These are phyloP conservation scores for Phrynocephalus versicolor DNA, from an alignment of 2,113 vertebrate species.

Conservation along the genomic window DNA sequence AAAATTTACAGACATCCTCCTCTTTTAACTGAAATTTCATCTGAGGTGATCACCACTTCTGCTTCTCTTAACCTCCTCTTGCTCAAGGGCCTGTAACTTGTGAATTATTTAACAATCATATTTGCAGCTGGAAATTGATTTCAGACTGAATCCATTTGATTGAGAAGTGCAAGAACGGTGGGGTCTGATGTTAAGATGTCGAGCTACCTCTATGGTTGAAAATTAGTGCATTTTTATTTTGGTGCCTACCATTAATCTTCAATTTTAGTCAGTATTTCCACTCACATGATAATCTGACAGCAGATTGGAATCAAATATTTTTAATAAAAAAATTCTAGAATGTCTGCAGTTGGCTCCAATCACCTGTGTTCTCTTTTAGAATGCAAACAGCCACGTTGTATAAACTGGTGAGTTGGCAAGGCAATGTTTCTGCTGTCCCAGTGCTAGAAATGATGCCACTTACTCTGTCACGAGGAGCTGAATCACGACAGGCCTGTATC, in stretches of 20 bases:
- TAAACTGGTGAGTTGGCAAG: not conserved
- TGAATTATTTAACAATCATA: conserved; percentile 87
- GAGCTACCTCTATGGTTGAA: conserved; percentile 69
- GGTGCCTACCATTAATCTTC: conserved; percentile 55
- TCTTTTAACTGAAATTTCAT: conserved; percentile 76
- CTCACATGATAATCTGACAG: conserved; percentile 41
- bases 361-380: not conserved
- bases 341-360: not conserved
- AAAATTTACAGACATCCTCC: conserved; percentile 55
- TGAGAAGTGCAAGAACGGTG: conserved; percentile 80
- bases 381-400: not conserved
- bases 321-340: not conserved
- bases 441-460: not conserved
- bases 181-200: conserved; percentile 78
- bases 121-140: conserved; percentile 83
- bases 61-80: conserved; percentile 73
- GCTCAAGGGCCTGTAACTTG: conserved; percentile 75
- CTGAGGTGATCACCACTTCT: conserved; percentile 68
- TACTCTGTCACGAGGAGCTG: not conserved
- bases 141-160: conserved; percentile 82
- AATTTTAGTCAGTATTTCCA: conserved; percentile 34
- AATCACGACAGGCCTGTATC: not conserved
- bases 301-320: conserved; percentile 24
- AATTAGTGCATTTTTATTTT: conserved; percentile 59
- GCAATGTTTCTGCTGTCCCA: not conserved